Base-by-base conservation (phyloP, 2,797 vertebrate species). In the Brotula barbata region DNA sequence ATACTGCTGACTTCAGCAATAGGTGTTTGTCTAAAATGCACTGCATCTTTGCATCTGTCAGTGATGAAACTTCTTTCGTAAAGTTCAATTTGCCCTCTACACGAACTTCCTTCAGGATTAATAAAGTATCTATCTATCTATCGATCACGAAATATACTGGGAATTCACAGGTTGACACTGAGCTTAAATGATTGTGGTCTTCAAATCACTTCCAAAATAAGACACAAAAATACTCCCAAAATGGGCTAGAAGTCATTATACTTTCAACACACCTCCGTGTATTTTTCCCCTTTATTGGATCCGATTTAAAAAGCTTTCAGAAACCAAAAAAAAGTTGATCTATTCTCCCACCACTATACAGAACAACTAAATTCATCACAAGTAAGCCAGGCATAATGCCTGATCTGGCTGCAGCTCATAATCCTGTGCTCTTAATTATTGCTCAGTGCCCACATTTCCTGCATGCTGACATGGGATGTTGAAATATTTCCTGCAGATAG, bases 321-420 rank as follows among this genome's bases (percentile, higher is more conserved):
- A n/a, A n/a, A n/a, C n/a, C n/a, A n/a, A n/a, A n/a, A n/a, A n/a
- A n/a, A n/a, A n/a, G n/a, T n/a, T n/a, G n/a, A n/a, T n/a, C n/a
- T 37, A 37, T 8, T 2, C 19, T 11, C 52, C 20, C 36, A 7
- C 33, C 50, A 19, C 16, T 14, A 37, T 19, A 33, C 57, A 41
- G 41, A 61, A 77, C 45, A 2, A 2, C 69, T 58, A 44, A 70
- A 57, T 81, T 68, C 57, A 77, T 75, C 62, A 66, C 36, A 16
- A n/a, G 53, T 52, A 42, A 57, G 48, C 47, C 23, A 34, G 58
- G 61, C 71, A 72, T 12, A 77, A 77, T 52, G 75, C 17, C 50
- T 62, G 64, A 78, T 76, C 75, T 61, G 77, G 82, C 77, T 80
- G 67, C 53, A 64, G 60, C 57, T 78, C 59, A 56, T 64, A 71